Conservation (phyloP, 2,888 invertebrate species). For the Pristionchus maxplancki region DNA sequence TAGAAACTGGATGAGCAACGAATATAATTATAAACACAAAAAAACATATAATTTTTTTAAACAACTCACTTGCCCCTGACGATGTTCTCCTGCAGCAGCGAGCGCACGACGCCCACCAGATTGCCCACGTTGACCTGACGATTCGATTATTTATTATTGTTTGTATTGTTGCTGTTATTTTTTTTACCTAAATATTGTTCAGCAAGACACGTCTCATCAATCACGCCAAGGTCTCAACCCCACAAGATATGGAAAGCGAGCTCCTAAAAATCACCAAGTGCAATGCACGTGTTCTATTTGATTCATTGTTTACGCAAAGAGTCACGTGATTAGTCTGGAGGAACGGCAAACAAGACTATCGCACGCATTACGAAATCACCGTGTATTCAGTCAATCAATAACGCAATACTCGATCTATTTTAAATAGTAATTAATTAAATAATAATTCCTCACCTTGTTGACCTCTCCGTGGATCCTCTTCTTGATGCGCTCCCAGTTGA, state of each 20-base stretch:
- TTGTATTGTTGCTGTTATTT: too few relatives aligned
- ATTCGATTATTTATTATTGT: background rate
- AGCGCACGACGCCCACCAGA: constrained; percentile 89
- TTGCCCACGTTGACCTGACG: constrained; percentile 90
- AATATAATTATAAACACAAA: background rate
- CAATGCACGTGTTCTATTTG: too few relatives aligned
- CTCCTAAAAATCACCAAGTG: background rate
- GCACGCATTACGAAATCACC: too few relatives aligned
- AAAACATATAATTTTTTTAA: too few relatives aligned
- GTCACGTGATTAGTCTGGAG: too few relatives aligned
- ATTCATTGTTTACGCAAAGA: too few relatives aligned
- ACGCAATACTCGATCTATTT: background rate
- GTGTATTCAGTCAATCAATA: background rate
- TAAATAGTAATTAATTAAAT: background rate
- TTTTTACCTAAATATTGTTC: too few relatives aligned
- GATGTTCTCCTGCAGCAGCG: constrained; percentile 94
- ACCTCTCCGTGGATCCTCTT: constrained; percentile 98
- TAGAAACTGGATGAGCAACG: too few relatives aligned
- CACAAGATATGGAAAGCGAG: background rate
- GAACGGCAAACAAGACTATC: too few relatives aligned
- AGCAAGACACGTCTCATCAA: too few relatives aligned
- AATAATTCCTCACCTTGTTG: constrained; percentile 84
- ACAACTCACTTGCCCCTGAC: constrained; percentile 87
- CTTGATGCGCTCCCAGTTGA: constrained; percentile 98
- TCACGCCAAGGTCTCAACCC: too few relatives aligned